Evolutionary conservation across 2,888 invertebrate genomes (phyloP), one percentile per base, ranked within the genome.

Genomic region (Hyposoter didymator): DNA sequence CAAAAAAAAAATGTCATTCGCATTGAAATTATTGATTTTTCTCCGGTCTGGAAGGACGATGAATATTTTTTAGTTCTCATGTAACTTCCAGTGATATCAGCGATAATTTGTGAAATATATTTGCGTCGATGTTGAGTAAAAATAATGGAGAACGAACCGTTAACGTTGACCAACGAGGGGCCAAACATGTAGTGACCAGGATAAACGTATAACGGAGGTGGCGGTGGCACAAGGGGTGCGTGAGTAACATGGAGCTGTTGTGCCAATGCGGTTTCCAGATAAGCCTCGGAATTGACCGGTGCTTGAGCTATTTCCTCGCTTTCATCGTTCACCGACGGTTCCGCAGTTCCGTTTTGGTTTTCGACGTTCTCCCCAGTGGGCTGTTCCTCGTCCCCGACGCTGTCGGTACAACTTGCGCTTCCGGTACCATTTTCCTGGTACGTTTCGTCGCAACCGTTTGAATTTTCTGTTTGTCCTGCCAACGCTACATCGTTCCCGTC

Each of bases 111-210:
- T 22, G 2, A 12, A 14, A 59, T 28, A 28, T 14, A 14, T 14
- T 28, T 59, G 6, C 28, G 14, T 28, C 6, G 28, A 59, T 59
- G 59, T 0, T 7, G 59, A n/a, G 8, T n/a, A 17, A 39, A 59
- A 39, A 75, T 64, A 70, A 84, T 78, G 73, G 45, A 76, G 83
- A 90, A 91, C 93, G 91, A 91, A 95, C 95, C 95, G 90, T 95
- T 94, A 83, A 94, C 93, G 92, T 94, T 94, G 92, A 95, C 94
- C 89, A 95, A 90, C 47, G 95, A 94, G 49, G 95, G 94, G 6
- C 94, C 95, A 88, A 95, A 95, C 94, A 95, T 94, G 90, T 94
- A 95, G 86, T 93, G 93, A 74, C 94, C 94, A n/a, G 95, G 95
- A 88, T 95, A 95, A 89, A 95, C 90, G 90, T 94, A 94, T 43